These are phyloP conservation scores for Lophius americanus DNA, from an alignment of 2,797 vertebrate genomes.

Conservation along the genomic window DNA sequence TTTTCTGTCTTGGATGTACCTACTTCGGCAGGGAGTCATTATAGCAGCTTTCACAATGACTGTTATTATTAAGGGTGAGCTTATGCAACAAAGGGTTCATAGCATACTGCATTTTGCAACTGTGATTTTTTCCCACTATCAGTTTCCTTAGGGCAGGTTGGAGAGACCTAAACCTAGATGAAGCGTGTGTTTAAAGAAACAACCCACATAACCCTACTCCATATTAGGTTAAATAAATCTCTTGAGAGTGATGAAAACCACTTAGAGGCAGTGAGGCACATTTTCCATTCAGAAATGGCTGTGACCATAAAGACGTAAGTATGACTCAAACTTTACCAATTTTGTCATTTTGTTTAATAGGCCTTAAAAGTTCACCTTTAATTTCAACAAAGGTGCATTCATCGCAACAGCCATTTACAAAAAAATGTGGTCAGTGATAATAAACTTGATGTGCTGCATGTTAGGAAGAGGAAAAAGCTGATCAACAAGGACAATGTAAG, in stretches of 20 bases:
- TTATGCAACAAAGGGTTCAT: conserved; percentile 11
- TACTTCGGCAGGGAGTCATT: neutral
- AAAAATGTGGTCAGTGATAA: neutral
- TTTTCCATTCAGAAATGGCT: conserved; percentile 52
- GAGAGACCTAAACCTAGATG: conserved; percentile 6
- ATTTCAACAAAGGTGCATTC: conserved; percentile 51
- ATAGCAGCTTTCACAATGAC: neutral
- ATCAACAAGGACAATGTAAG: neutral
- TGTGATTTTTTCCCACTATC: conserved; percentile 8
- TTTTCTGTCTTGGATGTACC: neutral
- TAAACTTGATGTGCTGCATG: conserved; percentile 1
- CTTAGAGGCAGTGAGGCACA: conserved; percentile 50
- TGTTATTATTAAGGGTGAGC: neutral
- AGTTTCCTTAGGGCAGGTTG: conserved; percentile 22
- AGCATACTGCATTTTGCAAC: conserved; percentile 24
- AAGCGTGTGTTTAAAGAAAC: conserved; percentile 9
- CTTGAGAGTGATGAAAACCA: conserved; percentile 9
- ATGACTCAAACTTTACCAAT: conserved; percentile 66
- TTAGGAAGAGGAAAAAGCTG: neutral
- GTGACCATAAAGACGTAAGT: conserved; percentile 39
- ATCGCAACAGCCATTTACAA: conserved; percentile 10
- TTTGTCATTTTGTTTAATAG: conserved; percentile 18
- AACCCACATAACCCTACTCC: conserved; percentile 9
- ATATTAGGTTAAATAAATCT: conserved; percentile 9
- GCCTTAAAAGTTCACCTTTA: conserved; percentile 24